Percentiles rank a stretch among this genome's conserved stretches.
Conservation (phyloP, 2,113 vertebrate species). For the Donacobius atricapilla region DNA sequence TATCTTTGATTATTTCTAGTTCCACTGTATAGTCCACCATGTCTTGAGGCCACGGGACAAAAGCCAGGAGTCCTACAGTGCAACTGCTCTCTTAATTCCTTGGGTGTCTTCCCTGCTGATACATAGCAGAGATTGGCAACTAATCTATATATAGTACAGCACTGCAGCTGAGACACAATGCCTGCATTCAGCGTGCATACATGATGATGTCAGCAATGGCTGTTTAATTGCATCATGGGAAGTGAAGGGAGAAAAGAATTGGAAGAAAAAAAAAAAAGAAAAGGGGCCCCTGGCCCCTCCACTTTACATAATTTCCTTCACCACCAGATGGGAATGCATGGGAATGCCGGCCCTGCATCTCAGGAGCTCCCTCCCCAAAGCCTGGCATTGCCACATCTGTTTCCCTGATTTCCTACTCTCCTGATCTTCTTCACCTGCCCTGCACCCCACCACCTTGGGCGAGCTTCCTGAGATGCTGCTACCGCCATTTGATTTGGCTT, state of each 20-base stretch:
- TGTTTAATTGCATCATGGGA: constrained; percentile 61
- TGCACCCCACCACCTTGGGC: constrained; percentile 46
- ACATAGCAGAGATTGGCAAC: constrained; percentile 55
- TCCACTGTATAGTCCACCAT: background rate
- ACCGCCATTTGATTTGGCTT: constrained; percentile 50
- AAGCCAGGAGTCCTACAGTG: background rate
- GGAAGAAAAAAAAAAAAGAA: background rate
- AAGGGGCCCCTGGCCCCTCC: constrained; percentile 3
- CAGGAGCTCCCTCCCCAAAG: background rate
- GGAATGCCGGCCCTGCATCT: constrained; percentile 7
- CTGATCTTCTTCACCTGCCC: constrained; percentile 66
- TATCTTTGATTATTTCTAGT: background rate
- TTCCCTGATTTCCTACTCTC: constrained; percentile 65
- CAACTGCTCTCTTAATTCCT: constrained; percentile 35
- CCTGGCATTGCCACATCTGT: constrained; percentile 59
- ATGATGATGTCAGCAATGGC: constrained; percentile 59
- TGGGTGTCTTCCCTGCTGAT: constrained; percentile 57
- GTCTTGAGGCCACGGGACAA: background rate
- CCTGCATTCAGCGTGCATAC: constrained; percentile 49
- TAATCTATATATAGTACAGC: constrained; percentile 59
- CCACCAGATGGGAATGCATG: constrained; percentile 1
- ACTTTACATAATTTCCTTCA: constrained; percentile 61
- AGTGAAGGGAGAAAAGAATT: constrained; percentile 43
- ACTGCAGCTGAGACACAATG: constrained; percentile 40
- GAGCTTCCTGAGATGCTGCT: constrained; percentile 62